Conservation (phyloP, 2,113 vertebrate species). For the Gymnorhina tibicen region DNA sequence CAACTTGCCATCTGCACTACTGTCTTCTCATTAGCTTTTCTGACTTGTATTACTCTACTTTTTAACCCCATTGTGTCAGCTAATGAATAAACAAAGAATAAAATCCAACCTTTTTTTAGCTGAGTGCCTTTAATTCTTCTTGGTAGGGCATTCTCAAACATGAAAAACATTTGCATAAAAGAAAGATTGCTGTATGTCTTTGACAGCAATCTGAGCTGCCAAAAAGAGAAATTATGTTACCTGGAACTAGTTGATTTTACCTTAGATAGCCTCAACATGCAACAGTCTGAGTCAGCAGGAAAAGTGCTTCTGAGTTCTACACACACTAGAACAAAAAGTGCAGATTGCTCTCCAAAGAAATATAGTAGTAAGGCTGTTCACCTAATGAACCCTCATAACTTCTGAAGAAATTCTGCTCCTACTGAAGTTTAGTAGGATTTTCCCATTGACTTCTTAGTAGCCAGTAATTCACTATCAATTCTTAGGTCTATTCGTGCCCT, state of each 20-base stretch:
- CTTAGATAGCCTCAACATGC: background rate
- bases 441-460: background rate
- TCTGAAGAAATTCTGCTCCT: background rate
- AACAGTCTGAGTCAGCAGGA: background rate
- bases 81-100: background rate
- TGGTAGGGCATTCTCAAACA: background rate
- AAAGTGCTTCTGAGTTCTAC: background rate
- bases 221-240: background rate
- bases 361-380: background rate
- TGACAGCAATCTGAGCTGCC: background rate
- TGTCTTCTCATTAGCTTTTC: background rate
- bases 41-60: background rate
- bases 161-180: background rate
- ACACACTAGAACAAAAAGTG: background rate
- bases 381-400: background rate
- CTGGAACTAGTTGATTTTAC: background rate
- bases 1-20: background rate
- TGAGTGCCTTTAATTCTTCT: background rate
- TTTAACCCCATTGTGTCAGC: background rate
- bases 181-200: background rate
- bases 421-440: background rate
- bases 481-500: background rate
- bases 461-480: background rate
- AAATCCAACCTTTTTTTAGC: background rate
- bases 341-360: background rate